Conservation (phyloP, 2,888 invertebrate species). For the Anthophora plumipes region DNA sequence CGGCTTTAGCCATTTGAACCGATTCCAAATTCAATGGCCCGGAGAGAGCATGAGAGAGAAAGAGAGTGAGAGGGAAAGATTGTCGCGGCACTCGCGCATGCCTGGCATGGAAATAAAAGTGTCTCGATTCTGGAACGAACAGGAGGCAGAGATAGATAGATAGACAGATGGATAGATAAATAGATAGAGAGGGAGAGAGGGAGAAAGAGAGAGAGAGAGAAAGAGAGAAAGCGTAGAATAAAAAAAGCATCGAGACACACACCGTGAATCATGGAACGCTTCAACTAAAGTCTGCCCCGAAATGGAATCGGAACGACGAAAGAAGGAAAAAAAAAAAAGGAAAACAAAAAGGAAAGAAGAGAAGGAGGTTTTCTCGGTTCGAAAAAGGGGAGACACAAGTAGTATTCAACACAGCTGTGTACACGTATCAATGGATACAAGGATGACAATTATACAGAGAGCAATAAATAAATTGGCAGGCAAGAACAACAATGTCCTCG, state of each 20-base stretch:
- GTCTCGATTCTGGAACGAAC: slow-evolving; percentile 24
- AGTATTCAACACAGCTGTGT: slow-evolving; percentile 70
- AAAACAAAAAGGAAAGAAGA: slow-evolving; percentile 14
- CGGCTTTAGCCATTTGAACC: neutral
- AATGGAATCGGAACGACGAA: slow-evolving; percentile 12
- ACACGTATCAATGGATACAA: slow-evolving; percentile 68
- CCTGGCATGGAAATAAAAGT: slow-evolving; percentile 29
- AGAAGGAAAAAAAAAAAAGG: slow-evolving; percentile 11
- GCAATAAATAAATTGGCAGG: slow-evolving; percentile 71
- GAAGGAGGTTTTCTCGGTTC: slow-evolving; percentile 1
- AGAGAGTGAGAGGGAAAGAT: neutral
- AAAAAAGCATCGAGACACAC: slow-evolving; percentile 41
- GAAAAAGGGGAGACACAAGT: slow-evolving; percentile 39
- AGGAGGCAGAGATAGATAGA: no score
- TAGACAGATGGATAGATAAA: no score
- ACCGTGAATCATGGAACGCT: slow-evolving; percentile 1
- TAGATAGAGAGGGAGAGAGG: no score
- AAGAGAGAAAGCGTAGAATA: neutral
- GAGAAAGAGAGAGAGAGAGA: no score
- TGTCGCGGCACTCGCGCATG: slow-evolving; percentile 15
- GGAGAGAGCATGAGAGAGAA: no score
- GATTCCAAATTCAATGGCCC: slow-evolving; percentile 17
- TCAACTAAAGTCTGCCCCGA: slow-evolving; percentile 11
- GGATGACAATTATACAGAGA: slow-evolving; percentile 71
- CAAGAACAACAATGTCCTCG: slow-evolving; percentile 74